These are phyloP conservation scores for Aphelinus atriplicis DNA, from an alignment of 1,140 invertebrate genomes.

Conservation along the genomic window DNA sequence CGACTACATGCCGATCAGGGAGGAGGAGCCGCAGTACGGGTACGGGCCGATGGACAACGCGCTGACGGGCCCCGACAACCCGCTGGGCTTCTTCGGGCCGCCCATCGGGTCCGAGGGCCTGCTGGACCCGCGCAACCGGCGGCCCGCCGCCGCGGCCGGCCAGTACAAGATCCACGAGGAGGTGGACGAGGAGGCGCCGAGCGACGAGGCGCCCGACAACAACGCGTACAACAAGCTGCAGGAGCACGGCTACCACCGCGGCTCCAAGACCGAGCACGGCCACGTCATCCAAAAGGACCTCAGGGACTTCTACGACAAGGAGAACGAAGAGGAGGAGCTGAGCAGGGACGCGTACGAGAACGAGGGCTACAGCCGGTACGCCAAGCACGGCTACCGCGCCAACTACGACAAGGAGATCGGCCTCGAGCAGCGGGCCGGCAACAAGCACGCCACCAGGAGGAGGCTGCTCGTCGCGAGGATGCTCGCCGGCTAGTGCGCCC, in stretches of 20 bases:
- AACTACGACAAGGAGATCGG: constrained; percentile 50
- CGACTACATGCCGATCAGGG: constrained; percentile 11
- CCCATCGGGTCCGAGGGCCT: constrained; percentile 10
- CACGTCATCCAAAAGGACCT: constrained; percentile 50
- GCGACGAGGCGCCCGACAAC: constrained; percentile 37
- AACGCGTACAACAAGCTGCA: constrained; percentile 39
- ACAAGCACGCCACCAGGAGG: constrained; percentile 37
- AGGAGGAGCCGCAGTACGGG: constrained; percentile 30
- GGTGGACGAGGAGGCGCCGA: constrained; percentile 50
- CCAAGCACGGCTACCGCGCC: constrained; percentile 44
- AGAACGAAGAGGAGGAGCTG: constrained; percentile 57
- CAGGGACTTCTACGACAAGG: constrained; percentile 54
- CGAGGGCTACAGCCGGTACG: constrained; percentile 52
- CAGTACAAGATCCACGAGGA: constrained; percentile 52
- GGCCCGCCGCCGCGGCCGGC: background rate
- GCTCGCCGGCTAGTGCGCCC: constrained; percentile 30
- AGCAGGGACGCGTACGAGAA: constrained; percentile 60
- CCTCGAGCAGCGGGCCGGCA: constrained; percentile 37
- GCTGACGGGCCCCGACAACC: background rate
- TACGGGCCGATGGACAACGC: background rate
- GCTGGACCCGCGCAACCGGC: background rate
- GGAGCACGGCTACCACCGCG: constrained; percentile 52
- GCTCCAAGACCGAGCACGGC: constrained; percentile 46
- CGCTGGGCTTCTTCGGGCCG: background rate
- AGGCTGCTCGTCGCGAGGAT: constrained; percentile 41